These are phyloP conservation scores for Sphenopsis melanotis DNA, from an alignment of 2,797 vertebrate genomes.

Conservation along the genomic window DNA sequence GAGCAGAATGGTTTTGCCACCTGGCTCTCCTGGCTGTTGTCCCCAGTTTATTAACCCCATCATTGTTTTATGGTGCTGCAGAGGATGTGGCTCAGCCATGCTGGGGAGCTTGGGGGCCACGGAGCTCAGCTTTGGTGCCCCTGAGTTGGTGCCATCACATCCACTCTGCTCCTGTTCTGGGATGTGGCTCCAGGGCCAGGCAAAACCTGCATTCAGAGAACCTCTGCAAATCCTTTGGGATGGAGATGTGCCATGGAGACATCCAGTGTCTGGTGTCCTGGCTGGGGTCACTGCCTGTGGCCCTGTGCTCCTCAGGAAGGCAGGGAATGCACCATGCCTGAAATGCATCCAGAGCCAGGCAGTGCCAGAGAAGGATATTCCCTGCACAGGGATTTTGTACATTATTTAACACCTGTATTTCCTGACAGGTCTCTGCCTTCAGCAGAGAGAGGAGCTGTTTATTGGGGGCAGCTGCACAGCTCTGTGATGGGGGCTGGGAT, in stretches of 20 bases:
- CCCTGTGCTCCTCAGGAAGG: not conserved
- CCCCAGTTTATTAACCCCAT: not conserved
- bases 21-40: not conserved
- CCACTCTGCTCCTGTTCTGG: accelerated
- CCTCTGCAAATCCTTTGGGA: not conserved
- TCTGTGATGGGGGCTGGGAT: not conserved
- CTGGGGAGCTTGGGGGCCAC: not conserved
- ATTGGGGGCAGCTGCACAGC: not conserved
- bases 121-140: not conserved
- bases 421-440: not conserved
- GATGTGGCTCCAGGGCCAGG: not conserved
- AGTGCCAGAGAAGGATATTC: not conserved
- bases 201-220: accelerated
- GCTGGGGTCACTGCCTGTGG: not conserved
- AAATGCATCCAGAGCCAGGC: accelerated
- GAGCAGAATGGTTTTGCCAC: not conserved
- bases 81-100: not conserved
- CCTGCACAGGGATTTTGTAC: not conserved
- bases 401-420: not conserved
- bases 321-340: not conserved
- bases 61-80: not conserved
- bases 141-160: accelerated
- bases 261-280: accelerated
- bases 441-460: not conserved
- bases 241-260: accelerated